These are phyloP conservation scores for Callyntrura sp. DNA, from an alignment of 2,888 invertebrate genomes.

Conservation along the genomic window DNA sequence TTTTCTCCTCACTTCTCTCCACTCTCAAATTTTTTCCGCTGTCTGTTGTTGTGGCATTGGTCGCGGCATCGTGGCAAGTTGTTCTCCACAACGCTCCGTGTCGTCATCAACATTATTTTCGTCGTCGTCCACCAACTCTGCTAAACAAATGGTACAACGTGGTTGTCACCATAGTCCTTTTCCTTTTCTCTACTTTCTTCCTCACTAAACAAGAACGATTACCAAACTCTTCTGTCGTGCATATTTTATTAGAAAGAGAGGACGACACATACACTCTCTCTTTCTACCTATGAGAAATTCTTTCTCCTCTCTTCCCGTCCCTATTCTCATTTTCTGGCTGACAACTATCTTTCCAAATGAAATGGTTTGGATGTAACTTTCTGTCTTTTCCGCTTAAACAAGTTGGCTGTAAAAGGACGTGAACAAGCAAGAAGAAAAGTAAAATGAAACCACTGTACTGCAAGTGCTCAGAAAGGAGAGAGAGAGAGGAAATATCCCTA, in stretches of 20 bases:
- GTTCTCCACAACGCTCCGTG: background rate
- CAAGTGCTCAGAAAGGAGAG: background rate
- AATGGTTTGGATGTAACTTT: constrained; percentile 75
- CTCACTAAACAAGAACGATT: constrained; percentile 5
- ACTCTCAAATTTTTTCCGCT: background rate
- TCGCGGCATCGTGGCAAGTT: constrained; percentile 30
- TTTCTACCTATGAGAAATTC: too few relatives aligned
- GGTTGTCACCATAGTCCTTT: too few relatives aligned
- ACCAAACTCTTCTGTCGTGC: constrained; percentile 21
- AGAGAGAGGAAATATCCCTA: constrained; percentile 14
- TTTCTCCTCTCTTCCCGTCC: too few relatives aligned
- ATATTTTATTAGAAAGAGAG: background rate
- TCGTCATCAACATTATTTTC: too few relatives aligned
- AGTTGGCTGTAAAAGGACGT: constrained; percentile 53
- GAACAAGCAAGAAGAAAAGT: background rate
- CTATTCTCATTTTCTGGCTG: constrained; percentile 20
- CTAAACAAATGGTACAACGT: too few relatives aligned
- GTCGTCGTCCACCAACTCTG: too few relatives aligned
- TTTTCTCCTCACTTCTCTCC: background rate
- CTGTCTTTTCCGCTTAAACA: constrained; percentile 75
- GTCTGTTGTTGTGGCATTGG: constrained; percentile 57
- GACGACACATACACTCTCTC: too few relatives aligned
- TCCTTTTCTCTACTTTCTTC: too few relatives aligned
- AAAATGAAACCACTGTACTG: constrained; percentile 32
- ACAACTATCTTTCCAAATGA: constrained; percentile 75